These are phyloP conservation scores for Rhopalosiphum nymphaeae DNA, from an alignment of 2,888 invertebrate species.

Conservation along the genomic window DNA sequence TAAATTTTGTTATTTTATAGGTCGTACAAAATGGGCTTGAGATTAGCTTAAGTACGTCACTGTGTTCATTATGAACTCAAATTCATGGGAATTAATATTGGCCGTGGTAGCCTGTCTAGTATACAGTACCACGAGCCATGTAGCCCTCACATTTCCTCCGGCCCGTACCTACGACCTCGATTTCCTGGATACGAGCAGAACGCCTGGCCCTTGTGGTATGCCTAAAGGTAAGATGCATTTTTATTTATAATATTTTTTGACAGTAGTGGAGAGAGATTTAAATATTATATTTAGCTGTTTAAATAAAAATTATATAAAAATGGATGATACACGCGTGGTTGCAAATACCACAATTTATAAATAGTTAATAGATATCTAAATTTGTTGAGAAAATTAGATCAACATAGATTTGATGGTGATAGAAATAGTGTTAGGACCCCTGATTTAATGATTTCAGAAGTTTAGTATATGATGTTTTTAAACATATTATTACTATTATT, in stretches of 20 bases:
- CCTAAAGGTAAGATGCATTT: conserved; percentile 81
- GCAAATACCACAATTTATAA: not conserved
- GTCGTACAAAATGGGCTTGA: conserved; percentile 44
- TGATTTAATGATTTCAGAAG: not conserved
- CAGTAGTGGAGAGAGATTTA: not conserved
- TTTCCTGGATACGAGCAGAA: conserved; percentile 91
- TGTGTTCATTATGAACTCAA: conserved; percentile 40
- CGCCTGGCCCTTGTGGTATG: conserved; percentile 94
- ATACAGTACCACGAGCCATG: conserved; percentile 74
- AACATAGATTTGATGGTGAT: not conserved
- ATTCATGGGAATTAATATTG: conserved; percentile 44
- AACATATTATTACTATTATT: not conserved
- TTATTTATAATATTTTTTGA: not conserved
- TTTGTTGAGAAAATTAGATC: not conserved
- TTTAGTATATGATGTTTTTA: not conserved
- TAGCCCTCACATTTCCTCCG: conserved; percentile 90
- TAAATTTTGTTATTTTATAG: conserved; percentile 12
- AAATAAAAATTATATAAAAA: not conserved
- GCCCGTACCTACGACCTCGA: conserved; percentile 91
- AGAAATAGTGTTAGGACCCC: not conserved
- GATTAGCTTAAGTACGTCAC: conserved; percentile 19
- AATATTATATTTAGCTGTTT: not conserved
- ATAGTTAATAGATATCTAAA: not conserved
- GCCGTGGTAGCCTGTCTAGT: conserved; percentile 52
- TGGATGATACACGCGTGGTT: not conserved